phyloP scores from a whole-genome alignment of 2,113 vertebrate species.

The Ciconia maguari region DNA sequence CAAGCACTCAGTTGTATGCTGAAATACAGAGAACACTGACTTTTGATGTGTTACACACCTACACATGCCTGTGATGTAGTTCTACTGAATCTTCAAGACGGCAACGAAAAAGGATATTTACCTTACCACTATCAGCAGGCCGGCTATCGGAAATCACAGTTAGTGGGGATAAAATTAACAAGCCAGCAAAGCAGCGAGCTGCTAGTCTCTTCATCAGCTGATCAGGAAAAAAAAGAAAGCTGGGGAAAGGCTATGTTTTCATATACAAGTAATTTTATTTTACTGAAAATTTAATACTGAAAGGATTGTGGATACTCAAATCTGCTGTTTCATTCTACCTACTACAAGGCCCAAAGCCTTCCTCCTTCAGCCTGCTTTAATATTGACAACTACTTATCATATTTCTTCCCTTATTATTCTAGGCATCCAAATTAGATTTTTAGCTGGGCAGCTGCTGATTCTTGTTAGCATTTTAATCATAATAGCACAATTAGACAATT shows the following conservation, averaged over 20 bases:
- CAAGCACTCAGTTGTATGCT: conserved; percentile 76
- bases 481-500: conserved; percentile 41
- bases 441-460: conserved; percentile 56
- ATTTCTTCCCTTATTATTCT: conserved; percentile 80
- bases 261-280: conserved; percentile 98
- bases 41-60: conserved; percentile 84
- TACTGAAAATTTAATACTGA: conserved; percentile 89
- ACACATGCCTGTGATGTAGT: conserved; percentile 88
- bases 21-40: conserved; percentile 75
- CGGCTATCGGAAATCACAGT: conserved; percentile 94
- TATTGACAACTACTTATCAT: conserved; percentile 89
- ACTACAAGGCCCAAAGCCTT: conserved; percentile 89
- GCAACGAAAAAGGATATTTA: conserved; percentile 93
- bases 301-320: conserved; percentile 85
- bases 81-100: conserved; percentile 89
- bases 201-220: conserved; percentile 99
- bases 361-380: conserved; percentile 89
- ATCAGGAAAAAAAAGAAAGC: conserved; percentile 96
- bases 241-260: conserved; percentile 98
- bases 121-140: conserved; percentile 97
- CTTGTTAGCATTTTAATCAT: conserved; percentile 55
- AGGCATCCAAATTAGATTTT: conserved; percentile 80
- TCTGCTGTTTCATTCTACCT: conserved; percentile 92
- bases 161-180: conserved; percentile 99
- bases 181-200: conserved; percentile 98